A percentile compares a stretch with the other conserved stretches of the same genome.
Conservation (phyloP, 2,888 invertebrate genomes). For the Coremacera marginata region DNA sequence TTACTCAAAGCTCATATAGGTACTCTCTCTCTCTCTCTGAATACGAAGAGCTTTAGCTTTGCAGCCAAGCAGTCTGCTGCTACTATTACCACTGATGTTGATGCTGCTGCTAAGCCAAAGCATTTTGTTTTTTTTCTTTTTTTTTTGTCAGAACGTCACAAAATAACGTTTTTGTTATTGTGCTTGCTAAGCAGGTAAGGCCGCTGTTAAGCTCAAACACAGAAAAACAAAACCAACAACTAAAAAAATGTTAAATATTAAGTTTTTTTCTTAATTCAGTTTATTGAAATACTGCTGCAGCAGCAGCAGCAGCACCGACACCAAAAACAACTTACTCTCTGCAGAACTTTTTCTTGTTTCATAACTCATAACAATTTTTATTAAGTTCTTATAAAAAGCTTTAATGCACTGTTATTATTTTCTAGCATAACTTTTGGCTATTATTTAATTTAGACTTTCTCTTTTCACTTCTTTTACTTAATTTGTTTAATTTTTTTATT, state of each 20-base stretch:
- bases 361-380: background rate
- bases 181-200: no score
- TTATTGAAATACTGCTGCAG: background rate
- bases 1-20: no score
- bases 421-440: background rate
- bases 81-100: no score
- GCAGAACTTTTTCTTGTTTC: background rate
- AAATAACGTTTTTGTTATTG: no score
- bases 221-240: background rate
- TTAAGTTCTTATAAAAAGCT: background rate
- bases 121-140: no score
- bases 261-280: background rate
- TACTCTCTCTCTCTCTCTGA: no score
- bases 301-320: background rate
- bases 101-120: no score
- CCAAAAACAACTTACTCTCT: background rate
- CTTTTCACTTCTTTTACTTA: background rate
- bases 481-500: background rate
- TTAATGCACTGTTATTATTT: background rate
- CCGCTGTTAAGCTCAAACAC: background rate
- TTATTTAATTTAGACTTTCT: background rate
- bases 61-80: no score
- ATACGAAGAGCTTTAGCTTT: no score
- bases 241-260: background rate
- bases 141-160: no score